These are phyloP conservation scores for Phrynosoma platyrhinos DNA, from an alignment of 2,113 vertebrate species.

Conservation along the genomic window DNA sequence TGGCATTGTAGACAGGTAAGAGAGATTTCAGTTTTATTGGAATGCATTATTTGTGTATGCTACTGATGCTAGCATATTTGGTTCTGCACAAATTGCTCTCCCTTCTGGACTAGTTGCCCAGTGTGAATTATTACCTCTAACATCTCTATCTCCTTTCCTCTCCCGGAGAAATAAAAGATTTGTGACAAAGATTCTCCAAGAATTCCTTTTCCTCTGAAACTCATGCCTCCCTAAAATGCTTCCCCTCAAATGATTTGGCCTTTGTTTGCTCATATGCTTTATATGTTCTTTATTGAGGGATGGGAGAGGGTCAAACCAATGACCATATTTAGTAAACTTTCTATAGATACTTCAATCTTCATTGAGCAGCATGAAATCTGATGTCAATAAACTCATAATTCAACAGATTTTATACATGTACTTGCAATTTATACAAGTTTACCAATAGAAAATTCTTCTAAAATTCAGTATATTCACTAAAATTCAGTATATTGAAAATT, in stretches of 20 bases:
- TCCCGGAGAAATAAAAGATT: too few relatives aligned
- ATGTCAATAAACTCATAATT: too few relatives aligned
- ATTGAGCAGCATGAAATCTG: too few relatives aligned
- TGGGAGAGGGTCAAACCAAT: background rate
- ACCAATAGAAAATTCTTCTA: too few relatives aligned
- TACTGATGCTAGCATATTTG: background rate
- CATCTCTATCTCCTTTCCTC: background rate
- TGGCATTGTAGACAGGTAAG: slow-evolving; percentile 93
- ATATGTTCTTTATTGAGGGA: too few relatives aligned
- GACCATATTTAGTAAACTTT: slow-evolving; percentile 26
- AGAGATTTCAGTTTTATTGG: background rate
- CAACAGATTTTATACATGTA: too few relatives aligned
- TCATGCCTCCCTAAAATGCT: background rate
- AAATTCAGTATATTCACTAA: too few relatives aligned
- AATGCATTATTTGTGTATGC: background rate
- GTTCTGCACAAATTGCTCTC: slow-evolving; percentile 5
- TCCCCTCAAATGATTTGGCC: background rate
- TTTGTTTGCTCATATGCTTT: background rate
- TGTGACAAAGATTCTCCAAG: background rate
- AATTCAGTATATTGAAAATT: too few relatives aligned
- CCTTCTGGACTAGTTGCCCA: background rate
- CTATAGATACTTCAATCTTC: too few relatives aligned
- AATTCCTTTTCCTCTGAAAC: background rate
- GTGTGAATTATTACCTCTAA: background rate
- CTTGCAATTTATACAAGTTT: too few relatives aligned